Conservation (phyloP, 2,113 vertebrate genomes). For the Glaucomys volans region DNA sequence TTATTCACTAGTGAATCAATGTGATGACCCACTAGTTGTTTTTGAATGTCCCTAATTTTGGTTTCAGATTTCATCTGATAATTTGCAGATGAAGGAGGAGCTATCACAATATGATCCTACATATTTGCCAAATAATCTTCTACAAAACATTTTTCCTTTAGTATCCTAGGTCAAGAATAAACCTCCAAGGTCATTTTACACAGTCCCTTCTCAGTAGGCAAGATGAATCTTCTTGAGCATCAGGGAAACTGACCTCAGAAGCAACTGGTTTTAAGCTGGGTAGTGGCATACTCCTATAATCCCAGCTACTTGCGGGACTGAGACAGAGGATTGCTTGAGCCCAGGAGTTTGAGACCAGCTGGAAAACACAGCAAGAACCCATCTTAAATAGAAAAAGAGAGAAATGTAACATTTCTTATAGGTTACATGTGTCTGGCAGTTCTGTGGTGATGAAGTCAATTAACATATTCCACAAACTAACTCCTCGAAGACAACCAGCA, state of each 20-base stretch:
- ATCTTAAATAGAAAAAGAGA: not conserved
- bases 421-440: not conserved
- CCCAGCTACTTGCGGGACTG: not conserved
- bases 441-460: not conserved
- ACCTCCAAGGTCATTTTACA: slow-evolving; percentile 31
- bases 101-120: not conserved
- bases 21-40: not conserved
- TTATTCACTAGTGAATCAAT: not conserved
- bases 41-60: not conserved
- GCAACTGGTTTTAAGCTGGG: not conserved
- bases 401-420: not conserved
- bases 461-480: not conserved
- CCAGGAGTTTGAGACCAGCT: not conserved
- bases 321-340: not conserved
- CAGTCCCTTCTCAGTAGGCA: not conserved
- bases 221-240: not conserved
- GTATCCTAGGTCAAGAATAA: slow-evolving; percentile 15
- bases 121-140: not conserved
- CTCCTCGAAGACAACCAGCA: slow-evolving; percentile 38
- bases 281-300: not conserved
- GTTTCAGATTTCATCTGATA: not conserved
- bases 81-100: slow-evolving; percentile 18
- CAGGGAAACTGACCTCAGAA: not conserved
- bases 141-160: slow-evolving; percentile 4
- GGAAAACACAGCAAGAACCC: not conserved